Evolutionary conservation across 2,888 invertebrate species (phyloP).

Genomic region (Clanis bilineata): DNA sequence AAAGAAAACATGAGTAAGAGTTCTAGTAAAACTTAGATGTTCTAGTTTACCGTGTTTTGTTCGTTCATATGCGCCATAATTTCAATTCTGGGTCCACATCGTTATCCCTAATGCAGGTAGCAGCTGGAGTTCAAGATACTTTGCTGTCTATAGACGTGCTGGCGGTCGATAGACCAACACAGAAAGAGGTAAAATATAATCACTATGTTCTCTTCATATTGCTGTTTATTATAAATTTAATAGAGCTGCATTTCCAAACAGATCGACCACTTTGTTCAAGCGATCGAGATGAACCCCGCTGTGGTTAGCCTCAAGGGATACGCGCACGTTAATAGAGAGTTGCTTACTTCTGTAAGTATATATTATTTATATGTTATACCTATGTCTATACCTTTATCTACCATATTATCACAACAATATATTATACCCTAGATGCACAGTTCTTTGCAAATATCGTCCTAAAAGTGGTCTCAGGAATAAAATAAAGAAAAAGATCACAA

Average conservation of each 20-base stretch:
- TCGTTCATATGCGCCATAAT: too few relatives aligned
- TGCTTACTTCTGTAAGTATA: conserved; percentile 83
- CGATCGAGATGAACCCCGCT: conserved; percentile 87
- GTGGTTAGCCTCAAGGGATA: conserved; percentile 86
- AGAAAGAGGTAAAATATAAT: conserved; percentile 76
- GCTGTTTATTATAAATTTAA: neutral
- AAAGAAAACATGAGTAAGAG: too few relatives aligned
- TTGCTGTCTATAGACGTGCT: conserved; percentile 82
- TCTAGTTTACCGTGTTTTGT: too few relatives aligned
- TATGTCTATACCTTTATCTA: too few relatives aligned
- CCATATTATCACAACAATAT: too few relatives aligned
- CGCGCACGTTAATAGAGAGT: conserved; percentile 84
- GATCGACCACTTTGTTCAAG: conserved; percentile 86
- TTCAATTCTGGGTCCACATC: too few relatives aligned
- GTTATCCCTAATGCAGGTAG: conserved; percentile 79
- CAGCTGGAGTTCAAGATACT: conserved; percentile 84
- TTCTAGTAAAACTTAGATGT: too few relatives aligned
- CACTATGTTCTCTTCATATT: neutral
- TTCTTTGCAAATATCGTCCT: too few relatives aligned
- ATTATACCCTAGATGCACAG: too few relatives aligned
- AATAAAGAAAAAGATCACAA: too few relatives aligned
- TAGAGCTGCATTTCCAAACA: conserved; percentile 36
- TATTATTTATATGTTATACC: neutral
- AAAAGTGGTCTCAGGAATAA: too few relatives aligned
- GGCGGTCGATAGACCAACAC: conserved; percentile 81